These are phyloP conservation scores for Hetaerina titia DNA, from an alignment of 2,888 invertebrate species.

Conservation along the genomic window DNA sequence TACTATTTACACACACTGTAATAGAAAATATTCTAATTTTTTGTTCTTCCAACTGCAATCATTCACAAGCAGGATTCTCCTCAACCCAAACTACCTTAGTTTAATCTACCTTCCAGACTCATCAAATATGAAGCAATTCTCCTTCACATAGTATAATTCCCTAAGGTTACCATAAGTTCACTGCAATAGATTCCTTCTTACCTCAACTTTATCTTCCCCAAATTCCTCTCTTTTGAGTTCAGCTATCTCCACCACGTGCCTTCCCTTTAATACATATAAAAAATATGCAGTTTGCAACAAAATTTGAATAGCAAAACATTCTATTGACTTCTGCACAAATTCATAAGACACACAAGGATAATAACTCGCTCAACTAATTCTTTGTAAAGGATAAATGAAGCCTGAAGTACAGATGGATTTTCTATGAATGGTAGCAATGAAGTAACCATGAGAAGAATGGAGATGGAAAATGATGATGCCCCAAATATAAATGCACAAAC, in stretches of 20 bases:
- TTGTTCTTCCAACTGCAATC: neutral
- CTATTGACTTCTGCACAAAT: neutral
- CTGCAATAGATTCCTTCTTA: constrained; percentile 49
- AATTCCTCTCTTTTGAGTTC: constrained; percentile 67
- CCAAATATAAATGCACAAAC: neutral
- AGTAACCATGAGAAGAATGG: neutral
- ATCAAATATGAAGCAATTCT: constrained; percentile 7
- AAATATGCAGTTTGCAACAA: constrained; percentile 51
- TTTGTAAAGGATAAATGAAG: neutral
- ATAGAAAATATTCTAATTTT: neutral
- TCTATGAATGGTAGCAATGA: neutral
- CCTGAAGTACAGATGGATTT: neutral
- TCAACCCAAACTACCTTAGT: neutral
- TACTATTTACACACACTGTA: neutral
- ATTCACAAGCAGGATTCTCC: neutral
- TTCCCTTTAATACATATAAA: constrained; percentile 63
- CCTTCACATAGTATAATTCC: neutral
- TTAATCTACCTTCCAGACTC: neutral
- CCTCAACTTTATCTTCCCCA: constrained; percentile 64
- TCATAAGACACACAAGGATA: neutral
- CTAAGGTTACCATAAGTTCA: neutral
- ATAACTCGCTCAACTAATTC: neutral
- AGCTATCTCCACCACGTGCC: constrained; percentile 66
- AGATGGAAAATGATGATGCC: neutral
- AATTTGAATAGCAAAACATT: constrained; percentile 22